phyloP scores from a whole-genome alignment of 2,888 invertebrate species.

The Aproaerema taeniolella region DNA sequence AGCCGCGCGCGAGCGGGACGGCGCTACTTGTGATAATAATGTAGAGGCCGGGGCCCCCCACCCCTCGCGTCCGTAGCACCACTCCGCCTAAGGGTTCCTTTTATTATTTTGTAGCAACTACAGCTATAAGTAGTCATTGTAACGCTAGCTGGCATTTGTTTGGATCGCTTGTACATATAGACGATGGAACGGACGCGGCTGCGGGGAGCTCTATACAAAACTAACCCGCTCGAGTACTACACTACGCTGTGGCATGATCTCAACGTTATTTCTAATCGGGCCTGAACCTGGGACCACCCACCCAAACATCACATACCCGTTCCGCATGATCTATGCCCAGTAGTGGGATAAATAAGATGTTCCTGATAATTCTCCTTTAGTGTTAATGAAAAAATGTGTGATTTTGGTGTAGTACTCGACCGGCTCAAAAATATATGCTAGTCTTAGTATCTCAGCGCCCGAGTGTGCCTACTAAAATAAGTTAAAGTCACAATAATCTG shows the following conservation, averaged over 20 bases:
- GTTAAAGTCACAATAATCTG: conserved; percentile 12
- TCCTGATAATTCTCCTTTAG: too few species aligned
- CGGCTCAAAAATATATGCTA: conserved; percentile 24
- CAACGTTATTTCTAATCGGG: neutral
- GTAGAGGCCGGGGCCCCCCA: conserved; percentile 37
- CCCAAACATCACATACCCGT: conserved; percentile 7
- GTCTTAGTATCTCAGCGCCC: conserved; percentile 27
- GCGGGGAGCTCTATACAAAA: neutral
- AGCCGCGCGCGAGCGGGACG: too few species aligned
- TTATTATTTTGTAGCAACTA: conserved; percentile 4
- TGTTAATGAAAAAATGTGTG: neutral
- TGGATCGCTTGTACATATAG: conserved; percentile 4
- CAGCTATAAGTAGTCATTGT: conserved; percentile 6
- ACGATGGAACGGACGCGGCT: conserved; percentile 2
- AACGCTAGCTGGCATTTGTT: conserved; percentile 7
- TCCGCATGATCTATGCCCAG: neutral
- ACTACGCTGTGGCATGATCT: conserved; percentile 2
- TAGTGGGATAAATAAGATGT: too few species aligned
- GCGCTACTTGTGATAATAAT: conserved; percentile 49
- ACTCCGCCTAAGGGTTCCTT: too few species aligned
- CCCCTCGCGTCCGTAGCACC: too few species aligned
- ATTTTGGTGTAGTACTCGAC: conserved; percentile 1
- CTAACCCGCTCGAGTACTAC: conserved; percentile 1
- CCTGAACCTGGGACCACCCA: neutral
- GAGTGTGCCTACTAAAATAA: conserved; percentile 17